Evolutionary conservation across 2,113 vertebrate genomes (phyloP).

Genomic region (Spea bombifrons): DNA sequence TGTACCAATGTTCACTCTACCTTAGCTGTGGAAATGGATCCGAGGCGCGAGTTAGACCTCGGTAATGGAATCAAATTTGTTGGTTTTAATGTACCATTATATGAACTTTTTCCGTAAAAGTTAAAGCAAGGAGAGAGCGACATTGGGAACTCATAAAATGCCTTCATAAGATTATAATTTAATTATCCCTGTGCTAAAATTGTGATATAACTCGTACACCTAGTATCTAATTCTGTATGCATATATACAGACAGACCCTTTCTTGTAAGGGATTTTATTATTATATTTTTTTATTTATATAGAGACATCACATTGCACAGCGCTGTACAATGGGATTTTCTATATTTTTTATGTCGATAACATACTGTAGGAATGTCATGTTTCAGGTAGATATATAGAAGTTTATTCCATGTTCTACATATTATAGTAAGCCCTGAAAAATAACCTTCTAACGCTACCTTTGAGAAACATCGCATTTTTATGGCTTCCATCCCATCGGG

Average conservation of each 20-base stretch:
- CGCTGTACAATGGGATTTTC: too few species aligned
- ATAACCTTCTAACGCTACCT: too few species aligned
- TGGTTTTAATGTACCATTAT: slow-evolving; percentile 47
- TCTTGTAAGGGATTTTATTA: background rate
- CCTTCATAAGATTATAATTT: slow-evolving; percentile 11
- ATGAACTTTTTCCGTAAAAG: slow-evolving; percentile 39
- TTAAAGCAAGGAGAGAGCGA: slow-evolving; percentile 38
- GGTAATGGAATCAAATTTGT: slow-evolving; percentile 23
- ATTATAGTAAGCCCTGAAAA: too few species aligned
- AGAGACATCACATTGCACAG: too few species aligned
- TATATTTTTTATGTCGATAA: too few species aligned
- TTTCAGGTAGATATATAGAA: too few species aligned
- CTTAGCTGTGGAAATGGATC: slow-evolving; percentile 24
- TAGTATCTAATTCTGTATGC: too few species aligned
- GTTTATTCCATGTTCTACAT: too few species aligned
- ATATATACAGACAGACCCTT: background rate
- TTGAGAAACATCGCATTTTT: too few species aligned
- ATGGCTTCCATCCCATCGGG: too few species aligned
- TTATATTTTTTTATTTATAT: slow-evolving; percentile 2
- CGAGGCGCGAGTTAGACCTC: slow-evolving; percentile 16
- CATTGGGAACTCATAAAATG: slow-evolving; percentile 25
- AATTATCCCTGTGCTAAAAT: background rate
- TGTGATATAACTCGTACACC: background rate
- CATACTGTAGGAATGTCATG: too few species aligned
- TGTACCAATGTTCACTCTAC: slow-evolving; percentile 23